Evolutionary conservation across 2,888 invertebrate species (phyloP), one percentile per base, ranked within the genome.

Genomic region (Lasioglossum vierecki): DNA sequence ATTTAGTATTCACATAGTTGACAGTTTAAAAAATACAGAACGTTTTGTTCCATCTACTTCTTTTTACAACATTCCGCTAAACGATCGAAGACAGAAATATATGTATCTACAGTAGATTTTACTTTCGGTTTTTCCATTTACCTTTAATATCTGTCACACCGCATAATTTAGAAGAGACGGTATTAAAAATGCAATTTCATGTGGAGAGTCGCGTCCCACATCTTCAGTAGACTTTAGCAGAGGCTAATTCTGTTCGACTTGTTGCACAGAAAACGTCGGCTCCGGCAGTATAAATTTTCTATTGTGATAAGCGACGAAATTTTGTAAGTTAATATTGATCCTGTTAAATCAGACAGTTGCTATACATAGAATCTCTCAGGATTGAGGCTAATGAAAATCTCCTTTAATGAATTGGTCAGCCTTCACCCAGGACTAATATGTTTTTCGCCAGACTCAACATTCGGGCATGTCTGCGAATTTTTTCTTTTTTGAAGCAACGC

Each of bases 211-310:
- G 60, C n/a, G 11, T 60, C 2, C 60, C 60, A 13, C 26, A 5
- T 26, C 60, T 26, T 26, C 60, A 9, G 26, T 60, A 26, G 5
- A 60, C 13, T 60, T 26, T 60, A 60, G n/a, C 26, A 1, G 26
- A 60, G 60, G 26, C 13, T 60, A 60, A 60, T 60, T 60, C 60
- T 26, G 60, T 26, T 60, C 60, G 60, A 60, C 60, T 60, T 60
- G 60, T 60, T 60, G 60, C 60, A 26, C 60, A 15, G 60, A 26
- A 60, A 60, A 60, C n/a, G 26, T 60, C 60, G 26, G n/a, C 11
- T 60, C 8, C 26, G 60, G 13, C 5, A 2, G 26, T 13, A 60
- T 60, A 26, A 60, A 60, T 60, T 13, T 60, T 26, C 26, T 26
- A 60, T 26, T 15, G 60, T 13, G 26, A 60, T 60, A 60, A 60